Percentiles rank a stretch among this genome's conserved stretches.
These are phyloP conservation scores for Liodrosophila aerea DNA, from an alignment of 2,888 invertebrate genomes.

Conservation along the genomic window DNA sequence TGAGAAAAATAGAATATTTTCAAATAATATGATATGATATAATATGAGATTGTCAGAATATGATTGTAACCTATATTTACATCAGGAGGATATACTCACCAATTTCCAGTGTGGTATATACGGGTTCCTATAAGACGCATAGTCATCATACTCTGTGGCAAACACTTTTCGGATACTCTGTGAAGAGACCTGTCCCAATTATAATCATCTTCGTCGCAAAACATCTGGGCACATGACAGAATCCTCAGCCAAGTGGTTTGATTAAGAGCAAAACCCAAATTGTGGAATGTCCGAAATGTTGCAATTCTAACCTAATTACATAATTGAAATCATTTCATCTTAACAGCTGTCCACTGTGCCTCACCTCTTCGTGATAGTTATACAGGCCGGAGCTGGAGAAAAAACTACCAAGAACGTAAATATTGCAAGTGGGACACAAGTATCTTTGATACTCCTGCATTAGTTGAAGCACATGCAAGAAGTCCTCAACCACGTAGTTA, in stretches of 20 bases:
- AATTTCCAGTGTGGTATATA: constrained; percentile 99
- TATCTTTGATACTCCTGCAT: constrained; percentile 89
- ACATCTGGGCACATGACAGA: constrained; percentile 90
- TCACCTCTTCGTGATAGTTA: constrained; percentile 14
- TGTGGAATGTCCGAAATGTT: constrained; percentile 93
- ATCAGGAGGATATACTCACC: constrained; percentile 85
- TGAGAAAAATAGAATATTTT: too few relatives aligned
- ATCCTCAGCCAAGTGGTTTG: constrained; percentile 93
- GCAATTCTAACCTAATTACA: not conserved
- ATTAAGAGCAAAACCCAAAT: constrained; percentile 99
- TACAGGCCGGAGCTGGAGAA: not conserved
- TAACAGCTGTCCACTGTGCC: too few relatives aligned
- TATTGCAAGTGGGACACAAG: constrained; percentile 93
- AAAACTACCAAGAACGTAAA: constrained; percentile 94
- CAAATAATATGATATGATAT: too few relatives aligned
- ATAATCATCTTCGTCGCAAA: constrained; percentile 98
- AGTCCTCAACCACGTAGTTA: constrained; percentile 97
- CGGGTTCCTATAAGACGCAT: constrained; percentile 95
- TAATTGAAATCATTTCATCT: too few relatives aligned
- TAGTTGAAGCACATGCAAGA: constrained; percentile 91
- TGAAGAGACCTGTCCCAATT: constrained; percentile 99
- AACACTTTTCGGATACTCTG: constrained; percentile 92
- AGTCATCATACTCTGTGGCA: constrained; percentile 89
- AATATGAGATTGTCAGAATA: too few relatives aligned
- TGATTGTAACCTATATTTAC: too few relatives aligned